Evolutionary conservation across 1,140 invertebrate species (phyloP), one percentile per base, ranked within the genome.

Genomic region (Apis laboriosa): DNA sequence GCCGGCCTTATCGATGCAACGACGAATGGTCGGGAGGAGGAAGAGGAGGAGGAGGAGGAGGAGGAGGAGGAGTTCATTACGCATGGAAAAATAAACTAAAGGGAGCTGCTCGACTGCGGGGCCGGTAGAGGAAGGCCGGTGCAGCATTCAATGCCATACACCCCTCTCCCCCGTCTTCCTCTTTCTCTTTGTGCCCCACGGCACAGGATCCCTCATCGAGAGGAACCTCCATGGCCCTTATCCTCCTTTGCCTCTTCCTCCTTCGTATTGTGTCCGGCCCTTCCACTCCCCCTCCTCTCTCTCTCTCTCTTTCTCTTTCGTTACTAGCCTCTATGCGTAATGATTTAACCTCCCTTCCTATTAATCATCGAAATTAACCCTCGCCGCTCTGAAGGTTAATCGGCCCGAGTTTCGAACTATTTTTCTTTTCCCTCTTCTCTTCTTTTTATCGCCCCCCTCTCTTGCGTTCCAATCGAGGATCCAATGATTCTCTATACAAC

Each of bases 81-180:
- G 85, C 88, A 90, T 90, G 88, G 89, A 90, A 88, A 89, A 90
- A 88, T 91, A 90, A 89, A 90, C 89, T 87, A 90, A 86, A 91
- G 88, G 83, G 89, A 90, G 79, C 78, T 83, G 77, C 71, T 77
- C 84, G 81, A 77, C 72, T 77, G 72, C 74, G 80, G 77, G 79
- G 75, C 83, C 78, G 66, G 80, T 84, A 87, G 80, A 73, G 83
- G 78, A 84, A 78, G 73, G 82, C 87, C 71, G 70, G 61, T 79
- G 73, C 34, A 43, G 34, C 34, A 43, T 43, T 43, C 34, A 43
- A 43, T 43, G 34, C 34, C 34, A 43, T 43, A 64, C 64, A 19
- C 56, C 17, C 58, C 75, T 64, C 49, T 67, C 49, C 66, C 67
- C 70, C 73, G 64, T 67, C 34, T 78, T 61, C 55, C 82, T 87